phyloP scores from a whole-genome alignment of 2,888 invertebrate genomes.

The Cephus sareptanus region DNA sequence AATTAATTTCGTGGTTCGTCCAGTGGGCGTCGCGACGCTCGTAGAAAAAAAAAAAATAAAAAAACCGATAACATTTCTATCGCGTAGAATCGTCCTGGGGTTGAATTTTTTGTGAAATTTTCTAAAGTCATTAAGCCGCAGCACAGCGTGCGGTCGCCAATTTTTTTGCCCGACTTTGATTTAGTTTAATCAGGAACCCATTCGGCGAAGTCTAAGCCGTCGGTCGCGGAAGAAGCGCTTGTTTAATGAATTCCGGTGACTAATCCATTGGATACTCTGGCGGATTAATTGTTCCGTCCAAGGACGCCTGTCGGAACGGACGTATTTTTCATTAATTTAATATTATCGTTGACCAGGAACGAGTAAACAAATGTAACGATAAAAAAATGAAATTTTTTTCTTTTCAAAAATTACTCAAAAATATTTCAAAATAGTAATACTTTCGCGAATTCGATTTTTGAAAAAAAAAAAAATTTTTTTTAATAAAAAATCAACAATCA shows the following conservation, averaged over 20 bases:
- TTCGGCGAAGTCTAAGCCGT: slow-evolving; percentile 4
- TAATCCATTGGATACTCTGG: not conserved
- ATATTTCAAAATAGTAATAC: not conserved
- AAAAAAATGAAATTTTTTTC: too few relatives aligned
- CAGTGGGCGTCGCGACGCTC: not conserved
- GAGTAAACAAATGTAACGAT: not conserved
- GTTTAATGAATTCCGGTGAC: not conserved
- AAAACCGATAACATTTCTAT: not conserved
- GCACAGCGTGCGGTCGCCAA: not conserved
- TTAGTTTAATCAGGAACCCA: slow-evolving; percentile 28
- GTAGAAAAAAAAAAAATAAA: too few relatives aligned
- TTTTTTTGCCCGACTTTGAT: slow-evolving; percentile 6
- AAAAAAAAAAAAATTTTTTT: not conserved
- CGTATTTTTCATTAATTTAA: not conserved
- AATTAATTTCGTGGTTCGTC: not conserved
- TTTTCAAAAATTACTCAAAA: not conserved
- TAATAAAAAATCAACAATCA: not conserved
- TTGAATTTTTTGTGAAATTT: not conserved
- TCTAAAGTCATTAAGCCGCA: not conserved
- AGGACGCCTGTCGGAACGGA: not conserved
- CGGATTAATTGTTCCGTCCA: not conserved
- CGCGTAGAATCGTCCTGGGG: not conserved
- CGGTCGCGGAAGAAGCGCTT: not conserved
- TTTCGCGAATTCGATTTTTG: too few relatives aligned
- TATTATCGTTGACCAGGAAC: not conserved